A percentile compares a stretch with the other conserved stretches of the same genome.
Conservation (phyloP, 1,140 invertebrate genomes). For the Meloidogyne floridensis region DNA sequence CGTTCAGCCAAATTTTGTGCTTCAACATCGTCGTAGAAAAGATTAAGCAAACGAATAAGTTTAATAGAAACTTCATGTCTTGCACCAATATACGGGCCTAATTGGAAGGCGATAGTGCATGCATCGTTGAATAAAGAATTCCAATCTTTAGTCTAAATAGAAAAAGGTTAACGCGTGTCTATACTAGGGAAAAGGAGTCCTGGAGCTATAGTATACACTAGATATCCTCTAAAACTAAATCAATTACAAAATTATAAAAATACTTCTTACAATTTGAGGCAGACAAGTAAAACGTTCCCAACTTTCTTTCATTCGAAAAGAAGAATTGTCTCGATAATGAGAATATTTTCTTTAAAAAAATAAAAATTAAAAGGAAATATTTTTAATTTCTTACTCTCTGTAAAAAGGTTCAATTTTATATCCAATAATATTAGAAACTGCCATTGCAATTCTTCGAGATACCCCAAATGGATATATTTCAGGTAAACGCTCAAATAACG, state of each 20-base stretch:
- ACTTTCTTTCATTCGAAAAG: constrained; percentile 27
- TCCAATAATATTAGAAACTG: constrained; percentile 80
- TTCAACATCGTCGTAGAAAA: constrained; percentile 73
- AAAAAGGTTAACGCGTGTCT: too few relatives aligned
- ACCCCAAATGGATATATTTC: constrained; percentile 75
- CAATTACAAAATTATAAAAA: neutral
- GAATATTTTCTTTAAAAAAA: constrained; percentile 43
- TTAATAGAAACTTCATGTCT: constrained; percentile 79
- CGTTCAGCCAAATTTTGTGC: constrained; percentile 12
- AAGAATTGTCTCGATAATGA: constrained; percentile 26
- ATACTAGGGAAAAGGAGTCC: too few relatives aligned
- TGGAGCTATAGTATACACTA: too few relatives aligned
- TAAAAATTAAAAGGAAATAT: neutral
- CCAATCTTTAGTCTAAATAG: constrained; percentile 47
- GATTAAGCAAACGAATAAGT: constrained; percentile 76
- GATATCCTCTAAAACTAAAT: too few relatives aligned
- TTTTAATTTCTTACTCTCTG: constrained; percentile 71
- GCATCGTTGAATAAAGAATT: constrained; percentile 77
- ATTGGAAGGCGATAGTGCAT: constrained; percentile 81
- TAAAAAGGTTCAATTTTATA: constrained; percentile 85
- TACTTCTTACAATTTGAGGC: constrained; percentile 13
- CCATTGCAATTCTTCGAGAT: constrained; percentile 78
- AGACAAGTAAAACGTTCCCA: constrained; percentile 40
- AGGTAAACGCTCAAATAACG: constrained; percentile 79
- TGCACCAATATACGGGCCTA: constrained; percentile 84